phyloP scores from a whole-genome alignment of 2,888 invertebrate genomes.

The Athrips mouffetella region DNA sequence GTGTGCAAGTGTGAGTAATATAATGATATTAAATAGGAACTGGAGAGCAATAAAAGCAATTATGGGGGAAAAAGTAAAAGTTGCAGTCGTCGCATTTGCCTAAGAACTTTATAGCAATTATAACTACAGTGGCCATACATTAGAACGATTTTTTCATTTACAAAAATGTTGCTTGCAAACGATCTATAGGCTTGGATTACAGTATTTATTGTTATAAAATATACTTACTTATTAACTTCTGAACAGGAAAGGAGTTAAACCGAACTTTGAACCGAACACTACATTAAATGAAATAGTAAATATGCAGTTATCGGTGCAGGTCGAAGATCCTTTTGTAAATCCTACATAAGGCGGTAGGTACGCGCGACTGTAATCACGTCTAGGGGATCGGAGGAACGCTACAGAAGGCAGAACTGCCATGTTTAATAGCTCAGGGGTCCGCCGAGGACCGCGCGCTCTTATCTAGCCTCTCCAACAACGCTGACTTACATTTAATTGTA shows the following conservation, averaged over 20 bases:
- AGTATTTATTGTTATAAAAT: too few relatives aligned
- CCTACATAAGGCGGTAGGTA: not conserved
- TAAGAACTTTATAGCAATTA: slow-evolving; percentile 64
- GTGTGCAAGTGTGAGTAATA: slow-evolving; percentile 19
- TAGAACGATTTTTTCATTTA: too few relatives aligned
- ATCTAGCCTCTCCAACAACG: slow-evolving; percentile 61
- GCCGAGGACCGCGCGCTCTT: slow-evolving; percentile 49
- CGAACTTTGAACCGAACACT: too few relatives aligned
- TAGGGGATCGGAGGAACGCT: not conserved
- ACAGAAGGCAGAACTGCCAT: not conserved
- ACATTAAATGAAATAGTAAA: not conserved
- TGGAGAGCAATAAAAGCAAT: slow-evolving; percentile 64
- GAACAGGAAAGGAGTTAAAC: too few relatives aligned
- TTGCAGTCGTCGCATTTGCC: slow-evolving; percentile 58
- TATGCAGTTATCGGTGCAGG: not conserved
- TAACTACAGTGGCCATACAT: slow-evolving; percentile 53
- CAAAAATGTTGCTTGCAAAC: too few relatives aligned
- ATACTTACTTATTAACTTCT: too few relatives aligned
- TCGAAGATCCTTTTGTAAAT: slow-evolving; percentile 4
- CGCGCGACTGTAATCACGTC: slow-evolving; percentile 2
- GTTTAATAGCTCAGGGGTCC: not conserved
- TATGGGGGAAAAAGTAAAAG: slow-evolving; percentile 66
- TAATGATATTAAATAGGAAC: slow-evolving; percentile 43
- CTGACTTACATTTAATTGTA: slow-evolving; percentile 73
- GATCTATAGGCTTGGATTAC: too few relatives aligned